Conservation (phyloP, 2,888 invertebrate species). For the Empis livida region DNA sequence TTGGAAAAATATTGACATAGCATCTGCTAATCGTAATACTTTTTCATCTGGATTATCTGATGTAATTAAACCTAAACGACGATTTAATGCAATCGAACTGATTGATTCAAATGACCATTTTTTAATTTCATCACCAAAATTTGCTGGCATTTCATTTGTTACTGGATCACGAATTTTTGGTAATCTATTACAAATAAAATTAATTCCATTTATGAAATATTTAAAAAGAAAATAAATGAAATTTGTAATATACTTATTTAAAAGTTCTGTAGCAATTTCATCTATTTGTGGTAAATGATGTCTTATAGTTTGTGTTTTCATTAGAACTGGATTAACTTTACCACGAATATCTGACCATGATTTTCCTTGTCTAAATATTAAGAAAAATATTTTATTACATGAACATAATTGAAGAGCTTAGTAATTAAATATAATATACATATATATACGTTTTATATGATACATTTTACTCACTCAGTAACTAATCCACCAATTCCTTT, state of each 20-base stretch:
- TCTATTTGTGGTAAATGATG: conserved; percentile 23
- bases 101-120: conserved; percentile 47
- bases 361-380: conserved; percentile 43
- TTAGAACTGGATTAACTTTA: conserved; percentile 35
- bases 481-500: conserved; percentile 24
- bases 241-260: conserved; percentile 17
- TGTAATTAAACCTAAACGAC: conserved; percentile 21
- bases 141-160: conserved; percentile 16
- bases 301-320: conserved; percentile 25
- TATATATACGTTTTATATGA: too few relatives aligned
- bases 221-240: neutral
- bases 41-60: conserved; percentile 17
- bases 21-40: conserved; percentile 17
- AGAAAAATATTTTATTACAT: too few relatives aligned
- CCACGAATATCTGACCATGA: conserved; percentile 54
- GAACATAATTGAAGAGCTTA: too few relatives aligned
- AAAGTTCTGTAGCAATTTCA: conserved; percentile 24
- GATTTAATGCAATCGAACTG: conserved; percentile 31
- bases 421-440: too few relatives aligned
- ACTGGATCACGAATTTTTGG: conserved; percentile 16
- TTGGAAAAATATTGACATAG: conserved; percentile 23
- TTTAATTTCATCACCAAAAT: conserved; percentile 40
- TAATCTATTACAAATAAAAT: conserved; percentile 16
- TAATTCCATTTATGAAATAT: neutral
- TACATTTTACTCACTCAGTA: conserved; percentile 22